phyloP scores from a whole-genome alignment of 35 echinoderm and acorn worm species.

The Patiria miniata region DNA sequence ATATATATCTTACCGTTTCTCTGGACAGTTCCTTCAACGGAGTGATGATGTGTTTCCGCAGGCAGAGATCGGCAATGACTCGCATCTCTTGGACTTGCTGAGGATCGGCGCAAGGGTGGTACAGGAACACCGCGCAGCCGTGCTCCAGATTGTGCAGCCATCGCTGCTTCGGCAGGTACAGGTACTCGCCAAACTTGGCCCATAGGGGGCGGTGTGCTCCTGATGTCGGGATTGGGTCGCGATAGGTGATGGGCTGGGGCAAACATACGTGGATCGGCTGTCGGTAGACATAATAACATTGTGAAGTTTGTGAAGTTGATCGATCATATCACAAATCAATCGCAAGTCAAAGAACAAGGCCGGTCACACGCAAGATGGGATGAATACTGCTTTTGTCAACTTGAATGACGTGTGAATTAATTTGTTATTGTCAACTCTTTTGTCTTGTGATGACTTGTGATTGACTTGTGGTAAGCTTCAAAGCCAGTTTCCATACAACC shows the following conservation, averaged over 20 bases:
- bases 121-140: conserved; percentile 63
- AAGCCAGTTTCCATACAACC: no score
- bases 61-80: conserved; percentile 38
- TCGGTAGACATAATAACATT: no score
- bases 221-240: conserved; percentile 53
- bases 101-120: conserved; percentile 65
- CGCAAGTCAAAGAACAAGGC: no score
- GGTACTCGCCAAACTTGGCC: conserved; percentile 77
- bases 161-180: conserved; percentile 76
- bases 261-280: conserved; percentile 65
- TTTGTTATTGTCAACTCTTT: no score
- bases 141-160: conserved; percentile 86
- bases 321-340: no score
- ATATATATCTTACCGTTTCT: conserved; percentile 38
- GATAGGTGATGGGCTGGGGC: conserved; percentile 38
- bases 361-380: no score
- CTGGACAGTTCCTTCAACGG: conserved; percentile 40
- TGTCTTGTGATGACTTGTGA: no score
- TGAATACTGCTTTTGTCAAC: no score
- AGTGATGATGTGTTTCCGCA: conserved; percentile 77
- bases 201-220: conserved; percentile 80
- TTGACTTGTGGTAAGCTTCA: no score
- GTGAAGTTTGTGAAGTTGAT: no score
- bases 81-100: conserved; percentile 30
- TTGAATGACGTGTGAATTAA: no score